Conservation (phyloP, 2,113 vertebrate genomes). For the human (Homo sapiens) region DNA sequence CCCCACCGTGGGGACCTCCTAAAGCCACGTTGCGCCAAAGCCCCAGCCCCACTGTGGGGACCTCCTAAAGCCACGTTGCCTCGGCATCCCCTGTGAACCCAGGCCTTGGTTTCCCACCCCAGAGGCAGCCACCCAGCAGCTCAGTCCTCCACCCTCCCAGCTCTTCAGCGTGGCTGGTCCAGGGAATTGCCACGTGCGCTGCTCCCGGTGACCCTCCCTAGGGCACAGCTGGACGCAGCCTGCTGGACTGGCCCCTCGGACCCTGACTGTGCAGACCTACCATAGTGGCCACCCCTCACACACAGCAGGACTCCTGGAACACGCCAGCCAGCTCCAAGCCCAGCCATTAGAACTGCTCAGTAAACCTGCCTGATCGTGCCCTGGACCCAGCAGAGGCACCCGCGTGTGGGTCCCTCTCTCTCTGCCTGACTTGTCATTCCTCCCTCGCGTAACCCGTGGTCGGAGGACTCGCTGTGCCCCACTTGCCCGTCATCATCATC, state of each 20-base stretch:
- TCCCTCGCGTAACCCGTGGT: neutral
- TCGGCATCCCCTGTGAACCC: neutral
- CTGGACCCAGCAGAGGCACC: neutral
- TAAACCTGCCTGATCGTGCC: neutral
- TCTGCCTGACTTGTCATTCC: neutral
- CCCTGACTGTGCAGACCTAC: neutral
- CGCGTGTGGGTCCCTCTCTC: neutral
- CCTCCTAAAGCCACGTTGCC: neutral
- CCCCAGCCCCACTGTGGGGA: too few relatives aligned
- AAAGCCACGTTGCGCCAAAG: too few relatives aligned
- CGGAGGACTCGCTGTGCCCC: neutral
- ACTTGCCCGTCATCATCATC: accelerated
- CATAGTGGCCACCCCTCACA: neutral
- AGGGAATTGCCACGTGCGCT: neutral
- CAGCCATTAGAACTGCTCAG: neutral
- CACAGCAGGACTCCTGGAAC: neutral
- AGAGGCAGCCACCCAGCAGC: neutral
- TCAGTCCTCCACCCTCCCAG: neutral
- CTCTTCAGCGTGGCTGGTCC: neutral
- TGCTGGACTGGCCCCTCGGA: neutral
- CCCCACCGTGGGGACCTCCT: too few relatives aligned
- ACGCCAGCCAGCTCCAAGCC: too few relatives aligned
- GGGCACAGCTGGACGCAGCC: neutral
- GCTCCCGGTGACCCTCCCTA: neutral
- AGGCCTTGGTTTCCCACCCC: neutral